Base-by-base conservation (phyloP, 1,140 invertebrate species). In the Dendrolimus punctatus region DNA sequence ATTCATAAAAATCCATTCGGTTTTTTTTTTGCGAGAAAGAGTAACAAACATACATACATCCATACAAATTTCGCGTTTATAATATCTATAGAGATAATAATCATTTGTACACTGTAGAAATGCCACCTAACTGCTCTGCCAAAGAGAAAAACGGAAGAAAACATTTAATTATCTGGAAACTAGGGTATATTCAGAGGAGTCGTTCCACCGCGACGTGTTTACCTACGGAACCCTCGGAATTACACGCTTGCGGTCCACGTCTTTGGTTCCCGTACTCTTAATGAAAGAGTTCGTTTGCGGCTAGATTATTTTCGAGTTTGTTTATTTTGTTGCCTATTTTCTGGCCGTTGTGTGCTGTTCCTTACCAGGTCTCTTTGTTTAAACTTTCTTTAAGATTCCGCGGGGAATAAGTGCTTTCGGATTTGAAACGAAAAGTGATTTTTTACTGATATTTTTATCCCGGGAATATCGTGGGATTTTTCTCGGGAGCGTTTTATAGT, bases 261-360 rank as follows among this genome's bases (percentile, higher is more conserved):
- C 69, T 71, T 79, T 63, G 66, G 67, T 68, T 66, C 64, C 56
- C 62, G 60, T 23, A 67, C 51, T 75, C 69, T 71, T 76, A 82
- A 78, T 78, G 75, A 77, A 82, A 80, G 74, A 78, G 71, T 77
- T 75, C 69, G 71, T 72, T 73, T 72, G 67, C 70, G 53, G 57
- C 59, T 62, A 71, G 71, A 73, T 72, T 72, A 78, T 78, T 78
- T 23, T 72, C 57, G 58, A 69, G 62, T 70, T 75, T 79, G 68
- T 75, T 80, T 80, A 79, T 79, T 79, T 76, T 68, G 50, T 64
- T 75, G 58, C 63, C 56, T 54, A 53, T 57, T 58, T 62, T 47
- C 43, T 52, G 47, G 48, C 44, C 46, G 38, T 41, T 43, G 49
- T 47, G 57, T 53, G 50, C 47, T 46, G 61, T 54, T 62, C 57